Evolutionary conservation across 2,113 vertebrate species (phyloP).

Genomic region (Empidonax alnorum): DNA sequence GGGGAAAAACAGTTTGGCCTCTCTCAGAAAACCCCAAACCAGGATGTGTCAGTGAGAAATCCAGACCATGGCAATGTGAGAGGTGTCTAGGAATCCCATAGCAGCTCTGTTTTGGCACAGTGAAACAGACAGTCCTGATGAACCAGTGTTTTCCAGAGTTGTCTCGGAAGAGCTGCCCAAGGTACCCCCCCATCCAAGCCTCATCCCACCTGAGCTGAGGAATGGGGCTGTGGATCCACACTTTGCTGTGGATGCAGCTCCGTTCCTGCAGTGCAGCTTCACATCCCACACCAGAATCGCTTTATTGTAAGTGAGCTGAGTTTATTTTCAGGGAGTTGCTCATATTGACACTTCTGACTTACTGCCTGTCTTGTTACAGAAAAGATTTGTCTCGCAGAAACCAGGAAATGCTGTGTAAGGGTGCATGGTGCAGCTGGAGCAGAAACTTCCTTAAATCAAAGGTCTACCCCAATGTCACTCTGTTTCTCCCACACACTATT

Average conservation of each 20-base stretch:
- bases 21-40: not conserved
- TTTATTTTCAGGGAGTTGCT: conserved; percentile 36
- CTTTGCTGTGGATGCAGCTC: not conserved
- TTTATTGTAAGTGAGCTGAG: not conserved
- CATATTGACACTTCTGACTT: not conserved
- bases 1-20: not conserved
- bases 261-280: not conserved
- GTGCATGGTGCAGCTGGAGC: not conserved
- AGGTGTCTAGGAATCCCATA: not conserved
- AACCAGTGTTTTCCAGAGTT: not conserved
- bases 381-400: not conserved
- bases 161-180: not conserved
- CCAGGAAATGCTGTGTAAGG: not conserved
- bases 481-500: not conserved
- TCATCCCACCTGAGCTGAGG: accelerated
- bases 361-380: not conserved
- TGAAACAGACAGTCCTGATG: not conserved
- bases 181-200: not conserved
- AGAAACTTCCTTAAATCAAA: not conserved
- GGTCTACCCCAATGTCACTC: not conserved
- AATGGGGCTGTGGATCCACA: not conserved
- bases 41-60: not conserved
- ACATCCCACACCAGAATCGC: not conserved
- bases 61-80: not conserved
- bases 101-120: not conserved